phyloP scores from a whole-genome alignment of 2,888 invertebrate species.

The Coleophora flavipennella region DNA sequence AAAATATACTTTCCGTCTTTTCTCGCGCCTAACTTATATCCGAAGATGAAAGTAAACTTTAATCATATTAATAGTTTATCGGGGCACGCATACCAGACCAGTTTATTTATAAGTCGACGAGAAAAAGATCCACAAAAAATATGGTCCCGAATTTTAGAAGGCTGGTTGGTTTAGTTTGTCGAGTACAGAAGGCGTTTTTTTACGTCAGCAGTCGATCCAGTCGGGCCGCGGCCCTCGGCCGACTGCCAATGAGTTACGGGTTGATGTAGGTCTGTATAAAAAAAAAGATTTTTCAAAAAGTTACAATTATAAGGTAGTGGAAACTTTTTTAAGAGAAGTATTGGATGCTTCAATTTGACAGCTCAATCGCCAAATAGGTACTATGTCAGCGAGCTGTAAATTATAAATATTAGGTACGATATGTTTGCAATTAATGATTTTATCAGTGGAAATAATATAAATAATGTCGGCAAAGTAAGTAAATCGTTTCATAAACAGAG shows the following conservation, averaged over 20 bases:
- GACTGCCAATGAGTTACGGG: constrained; percentile 29
- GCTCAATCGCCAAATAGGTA: too few species aligned
- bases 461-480: too few species aligned
- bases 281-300: constrained; percentile 13
- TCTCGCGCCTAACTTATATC: too few species aligned
- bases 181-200: constrained; percentile 44
- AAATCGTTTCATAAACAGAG: too few species aligned
- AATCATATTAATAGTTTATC: constrained; percentile 19
- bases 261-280: constrained; percentile 49
- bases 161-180: constrained; percentile 40
- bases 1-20: too few species aligned
- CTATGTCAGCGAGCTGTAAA: too few species aligned
- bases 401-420: too few species aligned
- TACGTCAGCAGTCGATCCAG: constrained; percentile 26
- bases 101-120: constrained; percentile 48
- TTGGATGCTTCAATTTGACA: too few species aligned
- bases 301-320: too few species aligned
- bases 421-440: too few species aligned
- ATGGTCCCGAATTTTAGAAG: constrained; percentile 50
- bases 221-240: constrained; percentile 24
- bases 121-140: constrained; percentile 52
- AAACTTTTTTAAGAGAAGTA: too few species aligned
- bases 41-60: constrained; percentile 30
- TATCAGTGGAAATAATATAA: too few species aligned
- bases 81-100: constrained; percentile 29